Evolutionary conservation across 1,140 invertebrate genomes (phyloP), one percentile per base, ranked within the genome.

Genomic region (Papilio glaucus): DNA sequence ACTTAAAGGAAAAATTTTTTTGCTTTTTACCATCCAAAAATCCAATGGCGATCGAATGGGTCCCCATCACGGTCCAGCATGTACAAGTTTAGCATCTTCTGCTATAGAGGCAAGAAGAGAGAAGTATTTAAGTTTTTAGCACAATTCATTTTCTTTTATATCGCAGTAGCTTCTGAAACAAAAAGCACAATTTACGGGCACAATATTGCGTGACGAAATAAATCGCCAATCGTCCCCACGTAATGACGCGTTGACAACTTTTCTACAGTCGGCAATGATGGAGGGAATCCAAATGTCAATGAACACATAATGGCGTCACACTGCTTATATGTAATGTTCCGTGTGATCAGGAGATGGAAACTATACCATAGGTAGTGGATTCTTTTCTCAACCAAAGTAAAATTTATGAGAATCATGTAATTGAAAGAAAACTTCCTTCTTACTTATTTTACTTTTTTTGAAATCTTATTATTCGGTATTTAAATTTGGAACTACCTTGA

Each of bases 191-290:
- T 37, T 65, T 65, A 65, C 62, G 2, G 4, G 8, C 33, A 18
- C 62, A 38, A 65, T 65, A 65, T 21, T 18, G 37, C 62, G 62
- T 65, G 33, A 65, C 62, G 62, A 65, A 65, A 65, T 65, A 65
- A 65, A 65, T 65, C 33, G 29, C 29, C 62, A 65, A 38, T 65
- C 37, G 33, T 63, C 37, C 6, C 24, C 33, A 65, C 26, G 37
- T 65, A 65, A 65, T 65, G 62, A 65, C 37, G 62, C 33, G 62
- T 39, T 65, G 62, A 65, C 37, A 65, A 39, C 29, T 33, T 62
- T 62, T 62, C 60, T 65, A 37, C 60, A 24, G 29, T 24, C 15
- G 37, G 15, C 26, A 39, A 39, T 41, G 62, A 41, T 39, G 62
- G 62, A 37, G 15, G 3, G 62, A 65, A 61, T 61, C 62, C 33